Evolutionary conservation across 2,888 invertebrate species (phyloP), one percentile per base, ranked within the genome.

Genomic region (Amorpha juglandis): DNA sequence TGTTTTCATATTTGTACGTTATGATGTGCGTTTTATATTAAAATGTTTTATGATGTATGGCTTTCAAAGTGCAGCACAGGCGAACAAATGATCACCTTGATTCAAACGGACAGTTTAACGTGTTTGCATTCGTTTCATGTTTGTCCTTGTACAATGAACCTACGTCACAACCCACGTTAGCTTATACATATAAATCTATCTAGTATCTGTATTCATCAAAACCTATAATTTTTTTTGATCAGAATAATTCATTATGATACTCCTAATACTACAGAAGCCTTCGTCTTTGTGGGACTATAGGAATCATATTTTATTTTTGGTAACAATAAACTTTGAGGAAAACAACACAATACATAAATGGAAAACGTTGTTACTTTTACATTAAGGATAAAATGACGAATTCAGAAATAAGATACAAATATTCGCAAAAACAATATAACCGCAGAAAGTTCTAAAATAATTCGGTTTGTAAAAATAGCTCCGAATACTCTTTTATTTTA

Each of bases 401-500:
- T 11, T 19, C 58, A 42, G 58, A 42, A 58, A 58, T 58, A 42
- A 47, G 48, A 58, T 65, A 65, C 48, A 58, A 48, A 48, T 55
- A 64, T 64, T 33, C 55, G 48, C 16, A 47, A 55, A 58, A 58
- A 55, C 55, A 55, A 58, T 58, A 48, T 27, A 58, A 42, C 62
- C 66, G 35, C 65, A 64, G 51, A 53, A 63, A 69, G 64, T 68
- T 58, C 58, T 66, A 47, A 67, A 66, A 70, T 68, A 71, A 63
- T 62, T 66, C 67, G 62, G 69, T 69, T 64, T 70, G 66, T 64
- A 62, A 66, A 62, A 64, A 67, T 67, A 71, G 69, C 65, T 68
- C 51, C 62, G 27, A 69, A 73, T 72, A 74, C 72, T 70, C 70
- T 67, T 65, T 68, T 63, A 67, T 68, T 72, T 68, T 66, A 68